phyloP scores from a whole-genome alignment of 2,113 vertebrate species.

The Hippocampus barbouri region DNA sequence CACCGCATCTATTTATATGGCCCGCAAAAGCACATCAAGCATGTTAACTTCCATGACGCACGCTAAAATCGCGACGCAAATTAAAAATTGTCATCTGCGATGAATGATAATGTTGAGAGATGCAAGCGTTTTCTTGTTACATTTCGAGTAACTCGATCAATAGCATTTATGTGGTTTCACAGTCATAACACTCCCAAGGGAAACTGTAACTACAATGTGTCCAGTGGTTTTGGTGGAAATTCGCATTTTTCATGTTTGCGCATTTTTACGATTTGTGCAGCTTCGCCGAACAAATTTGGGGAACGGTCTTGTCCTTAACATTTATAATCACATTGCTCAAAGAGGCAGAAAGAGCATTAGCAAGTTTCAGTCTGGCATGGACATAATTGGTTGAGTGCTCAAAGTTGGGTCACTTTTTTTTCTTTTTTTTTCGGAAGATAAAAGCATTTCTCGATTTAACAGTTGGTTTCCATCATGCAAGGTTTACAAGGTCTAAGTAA shows the following conservation, averaged over 20 bases:
- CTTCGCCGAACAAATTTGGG: constrained; percentile 29
- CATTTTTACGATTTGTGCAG: constrained; percentile 40
- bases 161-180: too few species aligned
- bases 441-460: constrained; percentile 51
- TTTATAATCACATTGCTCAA: constrained; percentile 54
- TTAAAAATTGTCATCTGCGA: too few species aligned
- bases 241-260: constrained; percentile 32
- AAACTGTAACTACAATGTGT: too few species aligned
- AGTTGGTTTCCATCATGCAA: constrained; percentile 34
- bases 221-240: background rate
- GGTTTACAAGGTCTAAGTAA: constrained; percentile 32
- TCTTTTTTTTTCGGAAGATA: constrained; percentile 21
- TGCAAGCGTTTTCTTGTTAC: too few species aligned
- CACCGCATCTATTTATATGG: too few species aligned
- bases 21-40: too few species aligned
- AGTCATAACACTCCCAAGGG: too few species aligned
- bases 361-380: constrained; percentile 34
- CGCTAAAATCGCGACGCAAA: too few species aligned
- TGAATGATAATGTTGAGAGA: too few species aligned
- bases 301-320: constrained; percentile 50
- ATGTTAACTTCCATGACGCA: too few species aligned
- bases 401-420: background rate
- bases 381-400: constrained; percentile 57
- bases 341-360: constrained; percentile 30
- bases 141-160: too few species aligned